These are phyloP conservation scores for Latrodectus hesperus DNA, from an alignment of 2,888 invertebrate species.

Conservation along the genomic window DNA sequence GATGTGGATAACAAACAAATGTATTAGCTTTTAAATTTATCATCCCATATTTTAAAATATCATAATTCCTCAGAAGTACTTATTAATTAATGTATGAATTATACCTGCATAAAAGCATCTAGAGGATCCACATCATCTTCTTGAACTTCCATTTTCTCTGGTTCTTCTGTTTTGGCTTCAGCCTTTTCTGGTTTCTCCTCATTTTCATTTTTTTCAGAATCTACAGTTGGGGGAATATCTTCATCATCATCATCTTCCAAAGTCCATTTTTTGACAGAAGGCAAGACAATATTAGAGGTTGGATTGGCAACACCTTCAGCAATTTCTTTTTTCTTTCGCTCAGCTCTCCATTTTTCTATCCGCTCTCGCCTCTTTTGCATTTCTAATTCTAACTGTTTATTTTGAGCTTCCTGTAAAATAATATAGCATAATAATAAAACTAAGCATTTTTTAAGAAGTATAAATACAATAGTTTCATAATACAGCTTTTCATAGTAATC, in stretches of 20 bases:
- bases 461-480: no score
- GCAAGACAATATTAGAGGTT: slow-evolving; percentile 70
- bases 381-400: slow-evolving; percentile 90
- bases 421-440: no score
- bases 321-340: slow-evolving; percentile 86
- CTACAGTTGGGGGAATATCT: slow-evolving; percentile 80
- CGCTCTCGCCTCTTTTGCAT: slow-evolving; percentile 96
- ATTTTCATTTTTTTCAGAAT: slow-evolving; percentile 73
- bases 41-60: no score
- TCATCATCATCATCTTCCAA: slow-evolving; percentile 90
- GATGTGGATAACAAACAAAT: no score
- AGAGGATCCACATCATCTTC: slow-evolving; percentile 94
- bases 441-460: no score
- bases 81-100: slow-evolving; percentile 70
- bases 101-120: slow-evolving; percentile 97
- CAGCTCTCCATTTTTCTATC: slow-evolving; percentile 96
- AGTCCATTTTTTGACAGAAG: slow-evolving; percentile 68
- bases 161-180: slow-evolving; percentile 71
- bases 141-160: slow-evolving; percentile 72
- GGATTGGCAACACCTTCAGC: slow-evolving; percentile 81
- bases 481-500: no score
- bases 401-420: slow-evolving; percentile 86
- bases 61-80: no score
- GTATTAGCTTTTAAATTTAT: no score
- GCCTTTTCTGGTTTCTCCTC: slow-evolving; percentile 70